These are phyloP conservation scores for Diogma glabrata DNA, from an alignment of 2,888 invertebrate genomes.

Conservation along the genomic window DNA sequence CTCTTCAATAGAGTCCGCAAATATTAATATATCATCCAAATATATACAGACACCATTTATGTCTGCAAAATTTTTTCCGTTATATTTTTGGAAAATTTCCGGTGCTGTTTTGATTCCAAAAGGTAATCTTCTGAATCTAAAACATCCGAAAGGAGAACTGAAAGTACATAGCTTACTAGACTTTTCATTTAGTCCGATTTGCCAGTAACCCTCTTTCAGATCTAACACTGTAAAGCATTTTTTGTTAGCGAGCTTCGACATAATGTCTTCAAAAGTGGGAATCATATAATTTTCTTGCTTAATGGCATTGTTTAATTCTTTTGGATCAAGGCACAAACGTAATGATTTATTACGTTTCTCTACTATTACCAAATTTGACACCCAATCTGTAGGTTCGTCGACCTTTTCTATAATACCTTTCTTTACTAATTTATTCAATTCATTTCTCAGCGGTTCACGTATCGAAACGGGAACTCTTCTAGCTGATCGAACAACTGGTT, in stretches of 20 bases:
- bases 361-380: slow-evolving; percentile 18
- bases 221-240: slow-evolving; percentile 22
- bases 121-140: not conserved
- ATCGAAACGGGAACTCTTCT: not conserved
- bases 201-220: slow-evolving; percentile 18
- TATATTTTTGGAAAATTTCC: slow-evolving; percentile 17
- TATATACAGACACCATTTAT: slow-evolving; percentile 14
- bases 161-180: slow-evolving; percentile 21
- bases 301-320: slow-evolving; percentile 21
- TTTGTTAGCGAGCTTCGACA: slow-evolving; percentile 20
- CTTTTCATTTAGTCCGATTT: slow-evolving; percentile 14
- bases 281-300: slow-evolving; percentile 22
- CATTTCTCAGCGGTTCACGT: not conserved
- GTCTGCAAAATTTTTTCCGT: slow-evolving; percentile 17
- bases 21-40: slow-evolving; percentile 10
- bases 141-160: slow-evolving; percentile 18
- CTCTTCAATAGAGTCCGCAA: not conserved
- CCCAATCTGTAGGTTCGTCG: not conserved
- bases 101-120: slow-evolving; percentile 11
- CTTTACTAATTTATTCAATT: too few relatives aligned
- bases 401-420: slow-evolving; percentile 3
- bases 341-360: slow-evolving; percentile 18
- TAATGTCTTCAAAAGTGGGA: slow-evolving; percentile 20
- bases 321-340: slow-evolving; percentile 21
- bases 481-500: not conserved